Conservation (phyloP, 1,140 invertebrate genomes). For the Drosophila varians region DNA sequence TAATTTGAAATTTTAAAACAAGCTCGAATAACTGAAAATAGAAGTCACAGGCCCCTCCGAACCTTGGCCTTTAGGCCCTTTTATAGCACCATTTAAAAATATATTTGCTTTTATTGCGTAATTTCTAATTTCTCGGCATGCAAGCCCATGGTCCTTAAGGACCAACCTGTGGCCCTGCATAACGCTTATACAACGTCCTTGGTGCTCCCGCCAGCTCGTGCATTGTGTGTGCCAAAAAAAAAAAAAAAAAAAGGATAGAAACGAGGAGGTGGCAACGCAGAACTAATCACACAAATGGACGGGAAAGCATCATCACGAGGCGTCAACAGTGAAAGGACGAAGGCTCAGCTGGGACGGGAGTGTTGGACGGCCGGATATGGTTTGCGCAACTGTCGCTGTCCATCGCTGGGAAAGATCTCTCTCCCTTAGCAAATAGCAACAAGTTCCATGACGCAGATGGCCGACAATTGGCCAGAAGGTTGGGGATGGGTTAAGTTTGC, state of each 20-base stretch:
- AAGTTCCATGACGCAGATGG: constrained; percentile 55
- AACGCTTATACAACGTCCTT: constrained; percentile 63
- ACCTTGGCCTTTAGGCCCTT: too few species aligned
- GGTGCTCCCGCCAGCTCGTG: constrained; percentile 25
- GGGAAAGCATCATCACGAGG: constrained; percentile 44
- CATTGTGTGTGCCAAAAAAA: constrained; percentile 64
- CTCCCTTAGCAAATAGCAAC: constrained; percentile 27
- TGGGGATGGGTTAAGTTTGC: constrained; percentile 30
- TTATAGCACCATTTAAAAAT: neutral
- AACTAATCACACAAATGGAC: constrained; percentile 79
- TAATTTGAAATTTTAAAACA: neutral
- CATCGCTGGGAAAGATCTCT: constrained; percentile 10
- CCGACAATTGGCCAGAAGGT: constrained; percentile 4
- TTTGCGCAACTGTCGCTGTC: constrained; percentile 27
- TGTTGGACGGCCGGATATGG: constrained; percentile 35
- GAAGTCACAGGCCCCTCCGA: neutral
- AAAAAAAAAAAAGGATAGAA: neutral
- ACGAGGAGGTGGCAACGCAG: constrained; percentile 15
- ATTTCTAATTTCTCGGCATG: neutral
- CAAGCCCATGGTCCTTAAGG: neutral
- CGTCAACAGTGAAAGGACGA: constrained; percentile 32
- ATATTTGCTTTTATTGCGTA: neutral
- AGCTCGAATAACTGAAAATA: too few species aligned
- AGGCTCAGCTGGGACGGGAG: constrained; percentile 48
- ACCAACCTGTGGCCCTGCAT: constrained; percentile 28